Evolutionary conservation across 2,888 invertebrate species (phyloP), one percentile per base, ranked within the genome.

Genomic region (Pherbina coryleti): DNA sequence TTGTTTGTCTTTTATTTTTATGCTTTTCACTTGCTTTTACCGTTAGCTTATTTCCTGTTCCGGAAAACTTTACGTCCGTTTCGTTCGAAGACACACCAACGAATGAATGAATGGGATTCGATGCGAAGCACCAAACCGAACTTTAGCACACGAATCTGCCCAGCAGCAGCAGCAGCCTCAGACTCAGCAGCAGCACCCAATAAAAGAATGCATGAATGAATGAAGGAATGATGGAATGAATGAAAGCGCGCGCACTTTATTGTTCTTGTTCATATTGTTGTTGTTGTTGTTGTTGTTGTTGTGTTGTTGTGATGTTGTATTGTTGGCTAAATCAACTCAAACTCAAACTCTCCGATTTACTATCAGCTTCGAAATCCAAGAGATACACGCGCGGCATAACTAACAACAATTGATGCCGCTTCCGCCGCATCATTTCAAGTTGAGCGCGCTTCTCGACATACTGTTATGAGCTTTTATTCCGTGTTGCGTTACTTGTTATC

Each of bases 81-180:
- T 70, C 79, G 79, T 79, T 78, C 79, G 79, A 80, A 80, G 79
- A 34, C 73, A 71, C 78, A 78, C 74, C 78, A 77, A 80, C 79
- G 81, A 81, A 80, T 81, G 81, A 79, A 31, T 67, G 19, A 37
- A 72, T 57, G 69, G 22, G 25, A 49, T 60, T 22, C 57, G 57
- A 25, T 53, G 34, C 34, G 71, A 53, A 53, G 51, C 31, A 71
- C 71, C n/a, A 72, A 72, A 31, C 11, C 31, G 67, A 67, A 22
- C 22, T 31, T n/a, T 22, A 37, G 67, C 44, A 37, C 8, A 22
- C 19, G 67, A 67, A 22, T 44, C 44, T 44, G 44, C 44, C 44
- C 44, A 44, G 44, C 44, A 44, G 44, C 67, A 37, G 14, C 8
- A n/a, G 34, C 19, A 19, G 11, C 44, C n/a, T n/a, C n/a, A n/a